Conservation (phyloP, 2,888 invertebrate genomes). For the Drosophila colorata region DNA sequence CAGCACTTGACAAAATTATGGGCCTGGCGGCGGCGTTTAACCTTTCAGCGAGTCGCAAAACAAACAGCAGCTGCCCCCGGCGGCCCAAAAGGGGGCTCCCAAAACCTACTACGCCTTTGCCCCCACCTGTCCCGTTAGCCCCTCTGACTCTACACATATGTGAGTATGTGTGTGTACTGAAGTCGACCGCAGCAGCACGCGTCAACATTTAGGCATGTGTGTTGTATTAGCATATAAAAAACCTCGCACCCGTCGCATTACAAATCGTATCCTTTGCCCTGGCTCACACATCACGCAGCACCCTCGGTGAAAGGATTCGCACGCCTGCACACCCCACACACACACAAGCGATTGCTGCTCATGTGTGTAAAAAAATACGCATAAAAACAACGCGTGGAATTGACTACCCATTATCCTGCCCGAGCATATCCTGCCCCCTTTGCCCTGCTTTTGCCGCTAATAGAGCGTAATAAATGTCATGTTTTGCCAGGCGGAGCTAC, state of each 20-base stretch:
- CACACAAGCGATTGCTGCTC: conserved; percentile 22
- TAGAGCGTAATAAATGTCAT: conserved; percentile 82
- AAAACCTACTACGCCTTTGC: too few relatives aligned
- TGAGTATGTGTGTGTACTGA: conserved; percentile 21
- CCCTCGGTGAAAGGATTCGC: conserved; percentile 73
- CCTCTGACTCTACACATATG: conserved; percentile 19
- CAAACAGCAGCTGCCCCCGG: conserved; percentile 41
- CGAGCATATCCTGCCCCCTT: conserved; percentile 37
- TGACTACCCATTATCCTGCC: conserved; percentile 56
- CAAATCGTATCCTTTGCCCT: conserved; percentile 55
- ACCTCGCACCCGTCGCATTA: conserved; percentile 59
- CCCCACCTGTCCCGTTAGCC: conserved; percentile 6
- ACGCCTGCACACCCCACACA: conserved; percentile 63
- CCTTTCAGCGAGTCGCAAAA: conserved; percentile 65
- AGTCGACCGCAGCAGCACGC: conserved; percentile 70
- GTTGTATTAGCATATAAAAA: conserved; percentile 68
- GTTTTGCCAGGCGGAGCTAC: conserved; percentile 67
- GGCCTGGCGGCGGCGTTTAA: conserved; percentile 74
- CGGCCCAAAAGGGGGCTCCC: conserved; percentile 7
- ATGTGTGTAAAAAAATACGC: conserved; percentile 53
- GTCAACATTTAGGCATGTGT: conserved; percentile 71
- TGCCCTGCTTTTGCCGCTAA: conserved; percentile 58
- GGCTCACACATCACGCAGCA: conserved; percentile 17
- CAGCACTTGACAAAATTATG: conserved; percentile 81
- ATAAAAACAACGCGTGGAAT: conserved; percentile 49